Base-by-base conservation (phyloP, 2,888 invertebrate genomes). In the Eupithecia exiguata region DNA sequence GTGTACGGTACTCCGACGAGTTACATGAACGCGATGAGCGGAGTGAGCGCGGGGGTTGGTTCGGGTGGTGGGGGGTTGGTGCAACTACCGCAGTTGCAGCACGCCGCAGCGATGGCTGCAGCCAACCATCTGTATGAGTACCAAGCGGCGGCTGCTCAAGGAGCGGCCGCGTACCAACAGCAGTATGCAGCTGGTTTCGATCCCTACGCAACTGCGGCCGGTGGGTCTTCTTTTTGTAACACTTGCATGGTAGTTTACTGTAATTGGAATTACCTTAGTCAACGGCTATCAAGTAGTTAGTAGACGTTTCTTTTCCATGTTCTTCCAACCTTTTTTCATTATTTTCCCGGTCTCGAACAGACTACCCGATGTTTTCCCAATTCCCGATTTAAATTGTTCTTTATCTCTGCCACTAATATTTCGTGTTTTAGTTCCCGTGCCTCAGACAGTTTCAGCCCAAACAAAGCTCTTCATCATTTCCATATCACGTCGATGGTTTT, bases 51-150 rank as follows among this genome's bases (percentile, higher is more conserved):
- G 71, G 92, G 91, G 18, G 95, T 96, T 69, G 92, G 95, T 69
- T 91, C 95, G 7, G 95, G 96, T 30, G 96, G 96, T 3, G 96
- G 96, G 25, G 96, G 97, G 71, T 89, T 96, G 82, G 95, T 97
- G 81, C 96, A 96, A 81, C 92, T 96, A 83, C 96, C 96, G 40
- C 96, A 96, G 85, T 89, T 96, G 84, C 96, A 96, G 83, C 96
- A 96, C 86, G 97, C 97, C 0, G 97, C 97, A 12, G 97, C 97
- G 0, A 95, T 97, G 72, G 97, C 97, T 16, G 97, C 97, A 0
- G 97, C 97, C n/a, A 96, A 96, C 84, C 97, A 97, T 86, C 96
- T 97, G 86, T 97, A 97, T 87, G 97, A 97, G 92, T 97, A 97
- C 90, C 97, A 97, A 85, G 96, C 96, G 18, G 96, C 96, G 0